A percentile compares a stretch with the other conserved stretches of the same genome.
phyloP scores from a whole-genome alignment of 2,797 vertebrate genomes.

The Pagetopsis macropterus region DNA sequence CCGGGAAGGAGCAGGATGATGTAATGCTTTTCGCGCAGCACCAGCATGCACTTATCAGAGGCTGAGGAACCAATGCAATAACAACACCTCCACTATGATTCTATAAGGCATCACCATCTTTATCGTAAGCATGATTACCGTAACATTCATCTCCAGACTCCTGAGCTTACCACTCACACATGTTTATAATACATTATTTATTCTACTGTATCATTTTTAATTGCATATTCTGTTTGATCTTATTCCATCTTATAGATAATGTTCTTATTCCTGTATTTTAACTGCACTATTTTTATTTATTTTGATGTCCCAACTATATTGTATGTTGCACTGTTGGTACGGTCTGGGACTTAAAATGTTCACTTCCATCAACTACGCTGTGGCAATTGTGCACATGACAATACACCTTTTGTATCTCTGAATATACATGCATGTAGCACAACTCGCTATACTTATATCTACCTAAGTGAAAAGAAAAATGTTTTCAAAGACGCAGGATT shows the following conservation, averaged over 20 bases:
- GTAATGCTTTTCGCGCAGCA: constrained; percentile 79
- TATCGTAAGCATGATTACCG: constrained; percentile 50
- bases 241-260: too few relatives aligned
- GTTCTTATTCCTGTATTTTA: too few relatives aligned
- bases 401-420: too few relatives aligned
- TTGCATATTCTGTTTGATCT: too few relatives aligned
- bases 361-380: too few relatives aligned
- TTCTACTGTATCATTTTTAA: too few relatives aligned
- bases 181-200: too few relatives aligned
- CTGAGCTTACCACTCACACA: neutral
- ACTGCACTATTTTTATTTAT: too few relatives aligned
- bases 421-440: neutral
- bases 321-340: too few relatives aligned
- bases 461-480: constrained; percentile 3
- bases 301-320: too few relatives aligned
- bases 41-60: constrained; percentile 71
- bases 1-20: constrained; percentile 80
- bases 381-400: too few relatives aligned
- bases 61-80: constrained; percentile 52
- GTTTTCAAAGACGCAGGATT: neutral
- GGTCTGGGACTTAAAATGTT: too few relatives aligned
- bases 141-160: constrained; percentile 18
- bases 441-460: neutral
- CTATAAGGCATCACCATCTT: constrained; percentile 52
- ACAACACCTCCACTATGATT: constrained; percentile 48